phyloP scores from a whole-genome alignment of 2,797 vertebrate species.

The Tamandua tetradactyla region DNA sequence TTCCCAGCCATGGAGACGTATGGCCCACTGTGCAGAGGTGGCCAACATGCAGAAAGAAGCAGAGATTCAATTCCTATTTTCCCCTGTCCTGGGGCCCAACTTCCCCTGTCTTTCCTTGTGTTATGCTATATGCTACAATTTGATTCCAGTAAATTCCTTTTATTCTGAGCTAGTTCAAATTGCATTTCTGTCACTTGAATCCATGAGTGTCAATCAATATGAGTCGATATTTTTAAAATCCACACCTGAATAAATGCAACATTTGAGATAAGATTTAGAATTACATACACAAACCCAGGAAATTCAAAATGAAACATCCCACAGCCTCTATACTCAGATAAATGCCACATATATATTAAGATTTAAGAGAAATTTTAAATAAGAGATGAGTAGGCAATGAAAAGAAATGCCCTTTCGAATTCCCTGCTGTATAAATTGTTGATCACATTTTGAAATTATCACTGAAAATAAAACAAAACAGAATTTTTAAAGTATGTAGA shows the following conservation, averaged over 20 bases:
- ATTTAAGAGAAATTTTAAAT: slow-evolving; percentile 23
- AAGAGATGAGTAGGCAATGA: neutral
- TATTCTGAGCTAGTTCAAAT: slow-evolving; percentile 12
- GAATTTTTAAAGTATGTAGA: neutral
- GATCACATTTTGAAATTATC: slow-evolving; percentile 27
- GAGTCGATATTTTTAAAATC: slow-evolving; percentile 11
- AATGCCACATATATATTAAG: slow-evolving; percentile 46
- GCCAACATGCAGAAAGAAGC: neutral
- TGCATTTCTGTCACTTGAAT: neutral
- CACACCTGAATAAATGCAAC: neutral
- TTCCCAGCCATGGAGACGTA: neutral
- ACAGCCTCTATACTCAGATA: slow-evolving; percentile 22
- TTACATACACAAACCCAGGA: slow-evolving; percentile 35
- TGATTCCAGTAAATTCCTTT: neutral
- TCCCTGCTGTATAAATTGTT: neutral
- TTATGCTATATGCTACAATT: neutral
- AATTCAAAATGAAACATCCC: slow-evolving; percentile 22
- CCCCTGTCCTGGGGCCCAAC: neutral
- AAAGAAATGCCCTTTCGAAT: slow-evolving; percentile 45
- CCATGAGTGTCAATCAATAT: neutral
- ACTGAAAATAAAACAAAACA: slow-evolving; percentile 43
- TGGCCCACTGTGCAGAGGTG: neutral
- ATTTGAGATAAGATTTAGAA: slow-evolving; percentile 41
- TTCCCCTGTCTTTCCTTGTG: neutral
- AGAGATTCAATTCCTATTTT: neutral